These are phyloP conservation scores for Neosilurus mollespiculum DNA, from an alignment of 2,797 vertebrate genomes.

Conservation along the genomic window DNA sequence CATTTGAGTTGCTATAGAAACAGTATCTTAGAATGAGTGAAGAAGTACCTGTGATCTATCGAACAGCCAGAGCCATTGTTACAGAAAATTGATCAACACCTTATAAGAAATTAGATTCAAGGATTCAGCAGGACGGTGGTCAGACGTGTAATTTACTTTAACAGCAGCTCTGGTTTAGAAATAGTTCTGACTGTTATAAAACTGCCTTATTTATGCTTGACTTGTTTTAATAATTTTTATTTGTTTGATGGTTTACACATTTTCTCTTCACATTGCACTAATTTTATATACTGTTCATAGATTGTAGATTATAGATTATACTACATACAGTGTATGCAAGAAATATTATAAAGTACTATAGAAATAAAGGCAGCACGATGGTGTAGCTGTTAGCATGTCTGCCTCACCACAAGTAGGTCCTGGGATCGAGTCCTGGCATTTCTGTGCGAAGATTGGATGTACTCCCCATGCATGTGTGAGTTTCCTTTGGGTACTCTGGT, in stretches of 20 bases:
- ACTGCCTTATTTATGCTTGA: background rate
- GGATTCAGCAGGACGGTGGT: background rate
- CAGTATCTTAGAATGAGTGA: background rate
- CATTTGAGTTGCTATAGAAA: constrained; percentile 9
- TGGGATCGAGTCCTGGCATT: too few relatives aligned
- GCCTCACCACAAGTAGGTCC: too few relatives aligned
- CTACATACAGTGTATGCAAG: too few relatives aligned
- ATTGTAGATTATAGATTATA: too few relatives aligned
- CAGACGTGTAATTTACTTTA: background rate
- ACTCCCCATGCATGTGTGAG: too few relatives aligned
- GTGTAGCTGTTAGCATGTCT: too few relatives aligned
- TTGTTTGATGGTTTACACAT: background rate
- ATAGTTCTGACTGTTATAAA: background rate
- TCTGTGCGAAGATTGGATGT: too few relatives aligned
- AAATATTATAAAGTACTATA: background rate
- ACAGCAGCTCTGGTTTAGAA: background rate
- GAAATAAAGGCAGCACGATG: background rate
- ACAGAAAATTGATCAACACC: background rate
- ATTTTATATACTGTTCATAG: background rate
- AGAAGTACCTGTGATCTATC: background rate
- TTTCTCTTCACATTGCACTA: background rate
- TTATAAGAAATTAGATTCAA: background rate
- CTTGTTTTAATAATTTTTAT: background rate
- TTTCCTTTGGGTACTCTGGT: too few relatives aligned
- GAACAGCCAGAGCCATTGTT: background rate